Conservation (phyloP, 64 coral and sea anemone genomes). For the Catalaphyllia jardinei region DNA sequence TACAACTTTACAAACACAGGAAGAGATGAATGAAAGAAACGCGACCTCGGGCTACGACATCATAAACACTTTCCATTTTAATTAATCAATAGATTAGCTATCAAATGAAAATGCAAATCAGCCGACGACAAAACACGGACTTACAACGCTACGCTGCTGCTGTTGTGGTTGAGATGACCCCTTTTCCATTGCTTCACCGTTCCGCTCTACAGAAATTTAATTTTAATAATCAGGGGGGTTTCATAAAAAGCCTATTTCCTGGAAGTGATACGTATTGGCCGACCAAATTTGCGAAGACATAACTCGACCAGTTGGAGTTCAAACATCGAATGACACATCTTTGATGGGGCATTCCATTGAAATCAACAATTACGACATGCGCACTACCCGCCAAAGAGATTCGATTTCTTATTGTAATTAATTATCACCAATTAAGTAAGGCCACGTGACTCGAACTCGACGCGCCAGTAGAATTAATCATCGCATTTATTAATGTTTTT, state of each 20-base stretch:
- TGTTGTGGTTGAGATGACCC: conserved; percentile 62
- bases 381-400: conserved; percentile 24
- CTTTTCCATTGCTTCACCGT: conserved; percentile 73
- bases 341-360: conserved; percentile 99
- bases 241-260: conserved; percentile 61
- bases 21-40: conserved; percentile 48
- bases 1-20: conserved; percentile 50
- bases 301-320: conserved; percentile 72
- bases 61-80: conserved; percentile 85
- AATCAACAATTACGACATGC: conserved; percentile 92
- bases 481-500: conserved; percentile 87
- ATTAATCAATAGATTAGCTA: conserved; percentile 98
- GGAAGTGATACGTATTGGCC: conserved; percentile 55
- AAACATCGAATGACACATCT: conserved; percentile 86
- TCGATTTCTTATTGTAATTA: conserved; percentile 73
- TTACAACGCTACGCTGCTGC: conserved; percentile 76
- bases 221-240: conserved; percentile 70
- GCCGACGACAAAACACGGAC: conserved; percentile 58
- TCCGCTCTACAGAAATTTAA: conserved; percentile 50
- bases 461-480: conserved; percentile 75
- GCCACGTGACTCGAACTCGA: conserved; percentile 69
- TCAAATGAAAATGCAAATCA: conserved; percentile 95
- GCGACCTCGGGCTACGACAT: conserved; percentile 60
- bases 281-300: conserved; percentile 62
- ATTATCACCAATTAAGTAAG: conserved; percentile 74